These are phyloP conservation scores for Pachyrhynchus sulphureomaculatus DNA, from an alignment of 1,140 invertebrate species.

Conservation along the genomic window DNA sequence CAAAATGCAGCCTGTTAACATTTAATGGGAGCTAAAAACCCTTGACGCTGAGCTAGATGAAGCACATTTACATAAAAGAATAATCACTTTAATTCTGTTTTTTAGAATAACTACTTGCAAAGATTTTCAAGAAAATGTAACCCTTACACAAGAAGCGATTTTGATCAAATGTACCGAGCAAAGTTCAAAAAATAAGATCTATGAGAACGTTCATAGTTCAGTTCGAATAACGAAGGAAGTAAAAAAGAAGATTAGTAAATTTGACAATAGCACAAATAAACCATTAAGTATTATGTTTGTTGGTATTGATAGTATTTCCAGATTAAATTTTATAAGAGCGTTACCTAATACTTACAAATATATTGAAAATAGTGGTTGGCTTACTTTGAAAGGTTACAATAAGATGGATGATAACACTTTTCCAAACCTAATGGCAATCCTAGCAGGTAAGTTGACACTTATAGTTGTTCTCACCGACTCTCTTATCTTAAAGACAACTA, in stretches of 20 bases:
- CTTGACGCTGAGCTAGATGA: too few species aligned
- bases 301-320: slow-evolving; percentile 81
- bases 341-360: slow-evolving; percentile 73
- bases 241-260: slow-evolving; percentile 14
- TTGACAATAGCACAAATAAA: slow-evolving; percentile 20
- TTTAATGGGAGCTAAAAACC: too few species aligned
- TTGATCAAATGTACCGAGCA: slow-evolving; percentile 52
- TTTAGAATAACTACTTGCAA: slow-evolving; percentile 51
- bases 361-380: slow-evolving; percentile 57
- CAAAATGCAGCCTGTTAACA: too few species aligned
- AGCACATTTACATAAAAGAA: too few species aligned
- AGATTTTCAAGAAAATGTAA: slow-evolving; percentile 50
- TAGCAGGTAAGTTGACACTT: slow-evolving; percentile 61
- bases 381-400: slow-evolving; percentile 62
- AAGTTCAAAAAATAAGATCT: slow-evolving; percentile 48
- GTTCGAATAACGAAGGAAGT: slow-evolving; percentile 42
- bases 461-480: too few species aligned
- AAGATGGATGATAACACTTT: slow-evolving; percentile 80
- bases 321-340: slow-evolving; percentile 72
- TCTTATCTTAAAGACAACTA: too few species aligned
- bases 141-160: slow-evolving; percentile 50
- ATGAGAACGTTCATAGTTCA: slow-evolving; percentile 58
- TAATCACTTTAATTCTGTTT: slow-evolving; percentile 41
- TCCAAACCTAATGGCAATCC: slow-evolving; percentile 76
- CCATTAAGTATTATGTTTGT: slow-evolving; percentile 68